Evolutionary conservation across 2,888 invertebrate species (phyloP).

Genomic region (Metellina segmentata): DNA sequence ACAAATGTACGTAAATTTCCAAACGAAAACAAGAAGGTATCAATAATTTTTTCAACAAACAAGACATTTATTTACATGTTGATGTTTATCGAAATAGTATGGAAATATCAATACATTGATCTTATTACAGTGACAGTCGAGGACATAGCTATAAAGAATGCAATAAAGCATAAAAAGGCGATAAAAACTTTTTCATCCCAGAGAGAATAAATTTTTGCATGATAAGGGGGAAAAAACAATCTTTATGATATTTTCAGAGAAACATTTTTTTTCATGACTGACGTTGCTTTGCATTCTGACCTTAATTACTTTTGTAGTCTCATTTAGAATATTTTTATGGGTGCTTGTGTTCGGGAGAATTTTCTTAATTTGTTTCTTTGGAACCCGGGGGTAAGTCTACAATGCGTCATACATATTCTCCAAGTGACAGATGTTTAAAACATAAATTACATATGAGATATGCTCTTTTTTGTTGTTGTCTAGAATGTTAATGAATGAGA

Average conservation of each 20-base stretch:
- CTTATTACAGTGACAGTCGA: neutral
- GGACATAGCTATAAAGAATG: neutral
- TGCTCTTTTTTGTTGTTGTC: neutral
- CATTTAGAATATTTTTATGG: neutral
- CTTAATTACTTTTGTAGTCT: neutral
- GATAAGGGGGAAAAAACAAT: neutral
- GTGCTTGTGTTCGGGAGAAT: neutral
- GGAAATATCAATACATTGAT: neutral
- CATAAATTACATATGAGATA: neutral
- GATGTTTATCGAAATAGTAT: no score
- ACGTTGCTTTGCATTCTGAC: neutral
- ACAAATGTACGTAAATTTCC: no score
- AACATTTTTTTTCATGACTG: neutral
- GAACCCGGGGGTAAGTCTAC: neutral
- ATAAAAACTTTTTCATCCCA: neutral
- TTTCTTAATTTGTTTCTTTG: neutral
- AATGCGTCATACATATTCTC: neutral
- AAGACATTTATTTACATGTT: no score
- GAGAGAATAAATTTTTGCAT: neutral
- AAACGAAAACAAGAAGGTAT: no score
- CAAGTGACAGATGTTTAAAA: neutral
- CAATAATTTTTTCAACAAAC: no score
- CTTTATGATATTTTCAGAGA: neutral
- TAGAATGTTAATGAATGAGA: neutral
- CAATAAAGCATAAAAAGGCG: neutral